Evolutionary conservation across 1,140 invertebrate species (phyloP), one percentile per base, ranked within the genome.

Genomic region (Uloborus diversus): DNA sequence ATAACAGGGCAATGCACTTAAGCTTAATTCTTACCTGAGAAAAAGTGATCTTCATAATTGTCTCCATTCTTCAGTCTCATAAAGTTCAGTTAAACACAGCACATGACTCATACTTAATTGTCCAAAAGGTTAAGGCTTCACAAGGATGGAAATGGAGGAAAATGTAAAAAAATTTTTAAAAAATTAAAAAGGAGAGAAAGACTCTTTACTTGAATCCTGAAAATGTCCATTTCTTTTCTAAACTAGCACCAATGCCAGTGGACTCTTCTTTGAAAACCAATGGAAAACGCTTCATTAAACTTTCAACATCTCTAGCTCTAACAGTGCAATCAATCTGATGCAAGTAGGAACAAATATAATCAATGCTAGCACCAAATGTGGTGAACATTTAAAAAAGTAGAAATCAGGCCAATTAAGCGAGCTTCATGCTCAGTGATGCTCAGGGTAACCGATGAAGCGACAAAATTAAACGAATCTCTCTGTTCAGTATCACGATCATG

Each of bases 341-440:
- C 65, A 95, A 89, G 86, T 94, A 95, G 1, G 70, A 75, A n/a
- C 92, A 93, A 82, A 96, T 90, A 84, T 94, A 94, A 85, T 94
- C 93, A 3, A 94, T 89, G 73, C 92, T 93, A 2, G 94, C 93
- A 51, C 94, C 94, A 85, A 93, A 93, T 0, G 94, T n/a, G 94
- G 88, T 96, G 94, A 53, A 96, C 92, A 85, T 95, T 92, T 32
- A 96, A 89, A 87, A 94, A 96, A 37, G 93, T 92, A n/a, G 93
- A 92, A 59, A 94, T 91, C 47, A 96, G 87, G 80, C 93, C 93
- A 66, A 59, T 27, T 2, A 81, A 61, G 11, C 32, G 27, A 37
- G 47, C 20, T 0, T 65, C 70, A 28, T 37, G 23, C 53, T 64
- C 56, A 73, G 33, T 17, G 5, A 25, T 30, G 33, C 17, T 25